These are phyloP conservation scores for Paedocypris micromegethes DNA, from an alignment of 2,797 vertebrate genomes.

Conservation along the genomic window DNA sequence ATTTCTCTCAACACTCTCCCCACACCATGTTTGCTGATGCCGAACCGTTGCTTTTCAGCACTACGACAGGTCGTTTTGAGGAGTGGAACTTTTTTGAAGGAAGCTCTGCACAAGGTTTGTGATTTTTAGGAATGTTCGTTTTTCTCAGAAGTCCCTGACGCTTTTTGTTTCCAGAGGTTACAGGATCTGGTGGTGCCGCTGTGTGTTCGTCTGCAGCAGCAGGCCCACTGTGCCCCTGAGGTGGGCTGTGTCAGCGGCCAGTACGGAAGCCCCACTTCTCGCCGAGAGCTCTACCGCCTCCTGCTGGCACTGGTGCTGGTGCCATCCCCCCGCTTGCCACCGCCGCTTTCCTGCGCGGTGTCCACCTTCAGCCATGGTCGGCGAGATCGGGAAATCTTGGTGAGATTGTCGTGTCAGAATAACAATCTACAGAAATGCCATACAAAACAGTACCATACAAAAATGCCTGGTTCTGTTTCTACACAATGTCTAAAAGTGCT, in stretches of 20 bases:
- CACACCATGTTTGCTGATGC: background rate
- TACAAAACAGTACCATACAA: too few relatives aligned
- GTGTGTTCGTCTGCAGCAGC: conserved; percentile 74
- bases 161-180: conserved; percentile 65
- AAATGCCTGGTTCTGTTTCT: too few relatives aligned
- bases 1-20: background rate
- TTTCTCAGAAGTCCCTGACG: background rate
- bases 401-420: conserved; percentile 44
- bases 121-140: background rate
- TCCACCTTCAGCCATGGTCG: conserved; percentile 75
- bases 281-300: conserved; percentile 78
- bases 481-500: too few relatives aligned
- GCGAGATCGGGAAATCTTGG: conserved; percentile 73
- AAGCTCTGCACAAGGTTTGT: conserved; percentile 81
- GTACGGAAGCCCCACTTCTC: conserved; percentile 69
- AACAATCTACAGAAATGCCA: too few relatives aligned
- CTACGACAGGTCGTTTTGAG: conserved; percentile 73
- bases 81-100: conserved; percentile 79
- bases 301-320: conserved; percentile 78
- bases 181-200: conserved; percentile 79
- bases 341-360: conserved; percentile 76
- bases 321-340: conserved; percentile 73
- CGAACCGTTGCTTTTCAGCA: conserved; percentile 56
- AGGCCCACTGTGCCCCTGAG: conserved; percentile 56
- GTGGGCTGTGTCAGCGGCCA: conserved; percentile 60